phyloP scores from a whole-genome alignment of 2,888 invertebrate genomes.

The Abrostola tripartita region DNA sequence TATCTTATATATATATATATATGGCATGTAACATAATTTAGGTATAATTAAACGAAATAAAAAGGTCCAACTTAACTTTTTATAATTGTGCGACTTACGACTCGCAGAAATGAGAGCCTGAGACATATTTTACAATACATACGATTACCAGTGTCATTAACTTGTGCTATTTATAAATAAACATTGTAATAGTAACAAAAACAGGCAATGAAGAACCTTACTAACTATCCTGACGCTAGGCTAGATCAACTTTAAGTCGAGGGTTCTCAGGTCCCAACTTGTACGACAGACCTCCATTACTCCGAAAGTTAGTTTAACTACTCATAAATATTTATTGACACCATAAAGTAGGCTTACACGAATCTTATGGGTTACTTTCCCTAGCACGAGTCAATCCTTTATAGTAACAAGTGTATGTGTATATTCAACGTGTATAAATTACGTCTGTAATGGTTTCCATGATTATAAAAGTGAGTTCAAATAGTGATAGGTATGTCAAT shows the following conservation, averaged over 20 bases:
- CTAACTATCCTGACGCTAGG: neutral
- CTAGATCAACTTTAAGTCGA: neutral
- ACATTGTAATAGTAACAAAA: too few species aligned
- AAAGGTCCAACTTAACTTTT: too few species aligned
- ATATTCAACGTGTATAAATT: neutral
- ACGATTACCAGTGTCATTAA: too few species aligned
- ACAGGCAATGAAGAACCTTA: neutral
- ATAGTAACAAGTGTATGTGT: neutral
- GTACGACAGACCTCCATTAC: neutral
- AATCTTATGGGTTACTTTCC: neutral
- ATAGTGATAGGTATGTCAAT: too few species aligned
- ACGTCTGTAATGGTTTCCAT: neutral
- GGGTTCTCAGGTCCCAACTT: neutral
- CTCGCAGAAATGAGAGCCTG: too few species aligned
- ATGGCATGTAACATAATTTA: too few species aligned
- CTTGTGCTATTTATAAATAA: too few species aligned
- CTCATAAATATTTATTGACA: neutral
- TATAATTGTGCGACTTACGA: too few species aligned
- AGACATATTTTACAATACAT: too few species aligned
- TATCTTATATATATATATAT: too few species aligned
- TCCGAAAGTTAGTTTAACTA: neutral
- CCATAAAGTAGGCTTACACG: neutral
- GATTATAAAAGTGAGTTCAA: too few species aligned
- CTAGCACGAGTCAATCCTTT: neutral
- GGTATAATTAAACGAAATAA: too few species aligned